Percentiles rank a stretch among this genome's conserved stretches.
These are phyloP conservation scores for Myotis vivesi DNA, from an alignment of 2,797 vertebrate genomes.

Conservation along the genomic window DNA sequence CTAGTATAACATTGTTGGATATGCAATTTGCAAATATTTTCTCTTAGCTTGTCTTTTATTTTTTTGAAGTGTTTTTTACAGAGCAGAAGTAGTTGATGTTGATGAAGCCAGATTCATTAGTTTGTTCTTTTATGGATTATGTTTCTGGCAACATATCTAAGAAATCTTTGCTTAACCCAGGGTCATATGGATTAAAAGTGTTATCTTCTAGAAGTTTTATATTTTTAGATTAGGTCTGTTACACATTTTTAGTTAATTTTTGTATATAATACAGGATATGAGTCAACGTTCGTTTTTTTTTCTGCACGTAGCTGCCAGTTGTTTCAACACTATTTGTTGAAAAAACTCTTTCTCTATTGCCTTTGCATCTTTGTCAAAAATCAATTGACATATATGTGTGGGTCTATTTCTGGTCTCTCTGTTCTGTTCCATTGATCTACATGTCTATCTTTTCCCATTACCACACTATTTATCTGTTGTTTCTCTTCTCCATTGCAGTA, in stretches of 20 bases:
- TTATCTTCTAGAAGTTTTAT: neutral
- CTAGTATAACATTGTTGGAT: neutral
- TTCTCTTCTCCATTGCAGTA: too few relatives aligned
- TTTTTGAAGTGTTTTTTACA: neutral
- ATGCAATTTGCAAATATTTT: neutral
- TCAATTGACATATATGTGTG: neutral
- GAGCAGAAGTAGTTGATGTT: slow-evolving; percentile 15
- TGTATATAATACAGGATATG: neutral
- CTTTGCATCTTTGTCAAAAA: neutral
- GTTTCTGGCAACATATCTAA: neutral
- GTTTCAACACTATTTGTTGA: neutral
- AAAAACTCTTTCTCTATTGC: neutral
- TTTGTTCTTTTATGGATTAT: neutral
- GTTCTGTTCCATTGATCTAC: neutral
- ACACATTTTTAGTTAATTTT: neutral
- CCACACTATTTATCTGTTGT: neutral
- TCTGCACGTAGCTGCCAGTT: neutral
- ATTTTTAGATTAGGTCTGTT: neutral
- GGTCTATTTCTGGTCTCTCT: neutral
- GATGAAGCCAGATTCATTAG: neutral
- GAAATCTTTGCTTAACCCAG: neutral
- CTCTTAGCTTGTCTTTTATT: neutral
- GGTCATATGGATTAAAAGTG: neutral
- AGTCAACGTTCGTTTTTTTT: neutral
- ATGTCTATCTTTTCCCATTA: neutral